Percentiles rank a stretch among this genome's conserved stretches.
Evolutionary conservation across 2,888 invertebrate genomes (phyloP).

Genomic region (Melipona beecheii): DNA sequence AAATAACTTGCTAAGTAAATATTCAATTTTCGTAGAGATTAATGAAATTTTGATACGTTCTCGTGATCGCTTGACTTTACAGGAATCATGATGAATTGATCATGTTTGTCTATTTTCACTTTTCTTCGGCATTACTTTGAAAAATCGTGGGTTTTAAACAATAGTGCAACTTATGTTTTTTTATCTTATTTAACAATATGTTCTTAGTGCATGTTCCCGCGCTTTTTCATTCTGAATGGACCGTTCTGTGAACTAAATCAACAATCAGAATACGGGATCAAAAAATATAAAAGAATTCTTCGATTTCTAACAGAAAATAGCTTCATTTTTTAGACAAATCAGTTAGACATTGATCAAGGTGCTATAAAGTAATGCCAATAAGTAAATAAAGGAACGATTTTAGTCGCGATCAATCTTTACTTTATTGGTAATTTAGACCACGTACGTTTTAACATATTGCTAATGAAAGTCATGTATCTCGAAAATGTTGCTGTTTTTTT

Average conservation of each 20-base stretch:
- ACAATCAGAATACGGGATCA: neutral
- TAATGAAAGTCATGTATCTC: neutral
- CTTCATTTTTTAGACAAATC: neutral
- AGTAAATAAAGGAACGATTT: neutral
- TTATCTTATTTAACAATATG: constrained; percentile 22
- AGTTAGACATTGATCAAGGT: neutral
- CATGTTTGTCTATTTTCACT: neutral
- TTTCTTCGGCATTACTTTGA: no score
- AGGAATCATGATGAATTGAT: constrained; percentile 6
- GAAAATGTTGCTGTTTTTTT: neutral
- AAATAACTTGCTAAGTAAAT: neutral
- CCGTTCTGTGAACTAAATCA: constrained; percentile 14
- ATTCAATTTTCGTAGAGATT: neutral
- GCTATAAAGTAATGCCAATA: neutral
- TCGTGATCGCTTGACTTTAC: constrained; percentile 19
- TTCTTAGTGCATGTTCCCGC: constrained; percentile 73
- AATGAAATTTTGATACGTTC: constrained; percentile 33
- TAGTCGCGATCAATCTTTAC: neutral
- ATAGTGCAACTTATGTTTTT: neutral
- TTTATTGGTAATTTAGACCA: neutral
- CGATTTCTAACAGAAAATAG: constrained; percentile 50
- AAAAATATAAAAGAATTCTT: constrained; percentile 7
- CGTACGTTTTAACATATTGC: constrained; percentile 3
- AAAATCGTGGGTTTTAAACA: neutral
- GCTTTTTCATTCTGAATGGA: constrained; percentile 59